A percentile compares a stretch with the other conserved stretches of the same genome.
Conservation (phyloP, 2,888 invertebrate genomes). For the Brassicogethes aeneus region DNA sequence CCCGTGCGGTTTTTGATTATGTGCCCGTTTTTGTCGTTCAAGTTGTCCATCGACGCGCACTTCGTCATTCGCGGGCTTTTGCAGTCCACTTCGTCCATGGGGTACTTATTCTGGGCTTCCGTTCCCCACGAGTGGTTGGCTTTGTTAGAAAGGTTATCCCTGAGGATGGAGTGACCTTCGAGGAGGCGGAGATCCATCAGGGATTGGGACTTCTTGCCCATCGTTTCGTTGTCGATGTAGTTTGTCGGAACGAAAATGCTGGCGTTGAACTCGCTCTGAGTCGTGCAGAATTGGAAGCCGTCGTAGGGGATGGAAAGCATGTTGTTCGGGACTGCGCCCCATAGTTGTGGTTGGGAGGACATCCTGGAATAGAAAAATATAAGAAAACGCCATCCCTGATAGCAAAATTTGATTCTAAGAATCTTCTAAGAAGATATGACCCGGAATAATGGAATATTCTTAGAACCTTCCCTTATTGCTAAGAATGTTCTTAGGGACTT, state of each 20-base stretch:
- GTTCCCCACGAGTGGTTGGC: slow-evolving; percentile 28
- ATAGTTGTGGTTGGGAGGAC: slow-evolving; percentile 32
- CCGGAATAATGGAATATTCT: no score
- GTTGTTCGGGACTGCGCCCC: slow-evolving; percentile 33
- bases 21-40: slow-evolving; percentile 31
- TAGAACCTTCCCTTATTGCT: no score
- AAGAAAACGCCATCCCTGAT: not conserved
- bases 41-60: slow-evolving; percentile 35
- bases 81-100: slow-evolving; percentile 15
- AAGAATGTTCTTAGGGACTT: no score
- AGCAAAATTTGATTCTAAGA: no score
- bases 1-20: slow-evolving; percentile 36
- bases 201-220: slow-evolving; percentile 35
- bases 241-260: slow-evolving; percentile 33
- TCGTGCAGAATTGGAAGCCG: slow-evolving; percentile 34
- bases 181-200: slow-evolving; percentile 36
- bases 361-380: slow-evolving; percentile 22
- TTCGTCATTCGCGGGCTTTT: slow-evolving; percentile 24
- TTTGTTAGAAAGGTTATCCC: slow-evolving; percentile 22
- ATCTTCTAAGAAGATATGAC: no score
- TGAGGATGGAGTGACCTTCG: slow-evolving; percentile 21
- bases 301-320: slow-evolving; percentile 29
- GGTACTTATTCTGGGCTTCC: slow-evolving; percentile 24
- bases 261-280: slow-evolving; percentile 41
- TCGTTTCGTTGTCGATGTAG: slow-evolving; percentile 16